These are phyloP conservation scores for Apostichopus parvimensis DNA, from an alignment of 35 echinoderm and acorn worm species.

Conservation along the genomic window DNA sequence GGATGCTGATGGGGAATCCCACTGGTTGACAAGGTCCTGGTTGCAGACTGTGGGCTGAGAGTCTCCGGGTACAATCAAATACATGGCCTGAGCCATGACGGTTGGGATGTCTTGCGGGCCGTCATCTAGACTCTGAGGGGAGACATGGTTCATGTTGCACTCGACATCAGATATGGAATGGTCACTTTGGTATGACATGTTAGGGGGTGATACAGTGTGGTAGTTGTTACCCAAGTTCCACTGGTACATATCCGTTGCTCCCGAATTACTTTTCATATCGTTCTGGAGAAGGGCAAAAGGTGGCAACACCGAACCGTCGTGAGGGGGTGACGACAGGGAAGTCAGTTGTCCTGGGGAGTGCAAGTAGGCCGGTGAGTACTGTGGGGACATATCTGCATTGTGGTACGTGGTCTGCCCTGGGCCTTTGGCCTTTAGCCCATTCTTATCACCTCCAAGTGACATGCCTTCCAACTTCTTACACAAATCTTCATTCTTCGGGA, in stretches of 20 bases:
- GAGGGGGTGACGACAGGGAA: conserved; percentile 13
- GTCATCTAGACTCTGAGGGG: neutral
- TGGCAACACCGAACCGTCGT: neutral
- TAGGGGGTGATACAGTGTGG: conserved; percentile 6
- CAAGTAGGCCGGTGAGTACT: neutral
- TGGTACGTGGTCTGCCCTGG: conserved; percentile 11
- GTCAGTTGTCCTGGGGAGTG: neutral
- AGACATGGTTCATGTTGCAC: neutral
- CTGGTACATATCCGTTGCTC: neutral
- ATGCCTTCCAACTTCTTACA: neutral
- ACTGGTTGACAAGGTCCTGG: neutral
- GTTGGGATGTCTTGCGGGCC: conserved; percentile 1
- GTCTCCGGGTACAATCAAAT: neutral
- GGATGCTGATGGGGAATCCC: neutral
- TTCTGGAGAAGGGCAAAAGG: neutral
- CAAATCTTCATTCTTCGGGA: neutral
- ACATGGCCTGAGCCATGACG: conserved; percentile 13
- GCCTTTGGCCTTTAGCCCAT: neutral
- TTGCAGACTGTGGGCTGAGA: neutral
- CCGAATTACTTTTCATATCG: neutral
- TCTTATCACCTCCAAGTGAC: neutral
- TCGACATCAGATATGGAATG: neutral
- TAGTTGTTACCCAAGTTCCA: neutral
- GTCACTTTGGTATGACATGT: neutral
- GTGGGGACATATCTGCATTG: neutral